phyloP scores from a whole-genome alignment of 2,888 invertebrate species.

The Cosmia trapezina region DNA sequence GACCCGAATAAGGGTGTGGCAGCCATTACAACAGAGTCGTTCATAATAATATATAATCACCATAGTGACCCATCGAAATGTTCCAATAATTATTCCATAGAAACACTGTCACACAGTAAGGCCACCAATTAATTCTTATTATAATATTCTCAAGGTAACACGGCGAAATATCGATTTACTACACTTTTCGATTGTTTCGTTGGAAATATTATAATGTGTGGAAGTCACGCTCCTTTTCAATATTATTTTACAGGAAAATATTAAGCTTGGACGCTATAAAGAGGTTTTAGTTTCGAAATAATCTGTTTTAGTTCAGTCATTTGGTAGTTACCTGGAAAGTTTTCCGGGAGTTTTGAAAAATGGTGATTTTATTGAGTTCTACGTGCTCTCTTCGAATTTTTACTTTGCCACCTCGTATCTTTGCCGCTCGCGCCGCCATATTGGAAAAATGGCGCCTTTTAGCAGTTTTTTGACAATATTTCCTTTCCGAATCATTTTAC shows the following conservation, averaged over 20 bases:
- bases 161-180: constrained; percentile 46
- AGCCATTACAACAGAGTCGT: background rate
- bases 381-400: no score
- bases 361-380: no score
- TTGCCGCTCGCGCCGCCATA: no score
- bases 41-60: background rate
- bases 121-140: constrained; percentile 50
- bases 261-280: background rate
- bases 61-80: constrained; percentile 9
- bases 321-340: no score
- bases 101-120: constrained; percentile 40
- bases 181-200: constrained; percentile 38
- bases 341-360: no score
- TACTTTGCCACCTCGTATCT: no score
- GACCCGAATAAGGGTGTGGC: no score
- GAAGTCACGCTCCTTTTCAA: constrained; percentile 47
- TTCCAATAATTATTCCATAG: constrained; percentile 20
- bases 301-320: background rate
- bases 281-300: background rate
- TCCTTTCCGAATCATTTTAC: no score
- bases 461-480: no score
- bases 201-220: constrained; percentile 43
- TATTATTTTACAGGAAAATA: constrained; percentile 33
- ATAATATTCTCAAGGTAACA: constrained; percentile 54
- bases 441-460: no score